Evolutionary conservation across 2,797 vertebrate genomes (phyloP).

Genomic region (Gymnoscopelus microlampas): DNA sequence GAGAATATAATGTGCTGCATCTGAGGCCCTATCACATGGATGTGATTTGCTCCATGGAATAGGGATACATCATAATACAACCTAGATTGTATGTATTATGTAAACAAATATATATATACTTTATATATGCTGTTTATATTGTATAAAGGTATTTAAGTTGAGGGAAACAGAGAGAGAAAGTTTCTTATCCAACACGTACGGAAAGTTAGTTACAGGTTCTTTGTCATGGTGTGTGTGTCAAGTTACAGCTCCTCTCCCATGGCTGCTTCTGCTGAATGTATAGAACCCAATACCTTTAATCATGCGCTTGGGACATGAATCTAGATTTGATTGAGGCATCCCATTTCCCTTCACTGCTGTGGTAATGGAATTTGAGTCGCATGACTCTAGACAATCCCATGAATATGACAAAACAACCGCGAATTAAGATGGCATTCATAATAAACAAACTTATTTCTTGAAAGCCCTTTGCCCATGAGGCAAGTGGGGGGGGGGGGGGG

Average conservation of each 20-base stretch:
- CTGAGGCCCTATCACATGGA: background rate
- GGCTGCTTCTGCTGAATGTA: conserved; percentile 19
- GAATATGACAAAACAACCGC: background rate
- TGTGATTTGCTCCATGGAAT: background rate
- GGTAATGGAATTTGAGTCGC: conserved; percentile 9
- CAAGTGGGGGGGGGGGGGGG: too few relatives aligned
- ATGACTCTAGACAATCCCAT: conserved; percentile 1
- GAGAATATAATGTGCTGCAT: background rate
- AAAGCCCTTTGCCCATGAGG: background rate
- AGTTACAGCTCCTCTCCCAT: background rate
- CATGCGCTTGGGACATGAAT: conserved; percentile 24
- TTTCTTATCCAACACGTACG: background rate
- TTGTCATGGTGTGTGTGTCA: conserved; percentile 16
- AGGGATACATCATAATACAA: background rate
- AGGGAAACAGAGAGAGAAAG: background rate
- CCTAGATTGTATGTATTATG: too few relatives aligned
- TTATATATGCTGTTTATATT: too few relatives aligned
- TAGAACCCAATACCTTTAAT: conserved; percentile 25
- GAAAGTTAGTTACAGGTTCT: background rate
- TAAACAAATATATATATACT: too few relatives aligned
- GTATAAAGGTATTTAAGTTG: background rate
- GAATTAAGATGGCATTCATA: background rate
- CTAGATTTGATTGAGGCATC: conserved; percentile 11
- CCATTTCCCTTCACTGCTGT: conserved; percentile 11
- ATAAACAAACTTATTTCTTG: background rate